Conservation (phyloP, 1,140 invertebrate species). For the Dolichoris vasculosae region DNA sequence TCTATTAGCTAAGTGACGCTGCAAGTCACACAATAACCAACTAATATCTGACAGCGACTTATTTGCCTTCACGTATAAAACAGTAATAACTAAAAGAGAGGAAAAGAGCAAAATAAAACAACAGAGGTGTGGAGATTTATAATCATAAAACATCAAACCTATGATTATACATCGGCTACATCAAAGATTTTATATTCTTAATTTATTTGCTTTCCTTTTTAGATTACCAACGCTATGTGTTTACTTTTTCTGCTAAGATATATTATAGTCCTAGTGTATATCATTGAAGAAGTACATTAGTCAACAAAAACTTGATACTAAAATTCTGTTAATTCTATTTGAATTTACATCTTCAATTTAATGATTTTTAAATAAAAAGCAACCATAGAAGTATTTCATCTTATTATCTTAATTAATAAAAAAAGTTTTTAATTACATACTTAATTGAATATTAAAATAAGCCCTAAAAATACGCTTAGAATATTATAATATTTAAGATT, state of each 20-base stretch:
- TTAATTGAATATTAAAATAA: too few relatives aligned
- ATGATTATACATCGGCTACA: conserved; percentile 57
- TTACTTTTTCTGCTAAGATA: not conserved
- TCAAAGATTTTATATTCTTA: conserved; percentile 37
- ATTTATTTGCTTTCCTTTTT: conserved; percentile 10
- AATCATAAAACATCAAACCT: conserved; percentile 44
- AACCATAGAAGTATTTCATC: not conserved
- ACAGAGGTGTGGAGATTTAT: conserved; percentile 63
- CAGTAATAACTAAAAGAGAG: not conserved
- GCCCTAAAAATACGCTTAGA: too few relatives aligned
- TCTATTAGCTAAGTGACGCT: conserved; percentile 72
- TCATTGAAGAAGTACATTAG: not conserved
- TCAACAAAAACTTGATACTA: not conserved
- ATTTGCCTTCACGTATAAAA: conserved; percentile 58
- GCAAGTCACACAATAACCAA: conserved; percentile 58
- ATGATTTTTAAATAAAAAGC: not conserved
- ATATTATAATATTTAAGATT: too few relatives aligned
- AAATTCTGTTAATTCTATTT: not conserved
- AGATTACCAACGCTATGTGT: not conserved
- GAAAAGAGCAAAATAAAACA: not conserved
- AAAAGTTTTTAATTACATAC: too few relatives aligned
- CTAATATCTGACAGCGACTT: conserved; percentile 66
- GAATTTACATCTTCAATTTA: not conserved
- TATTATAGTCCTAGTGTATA: not conserved
- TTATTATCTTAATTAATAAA: too few relatives aligned